These are phyloP conservation scores for Eremophila alpestris DNA, from an alignment of 2,797 vertebrate genomes.

Conservation along the genomic window DNA sequence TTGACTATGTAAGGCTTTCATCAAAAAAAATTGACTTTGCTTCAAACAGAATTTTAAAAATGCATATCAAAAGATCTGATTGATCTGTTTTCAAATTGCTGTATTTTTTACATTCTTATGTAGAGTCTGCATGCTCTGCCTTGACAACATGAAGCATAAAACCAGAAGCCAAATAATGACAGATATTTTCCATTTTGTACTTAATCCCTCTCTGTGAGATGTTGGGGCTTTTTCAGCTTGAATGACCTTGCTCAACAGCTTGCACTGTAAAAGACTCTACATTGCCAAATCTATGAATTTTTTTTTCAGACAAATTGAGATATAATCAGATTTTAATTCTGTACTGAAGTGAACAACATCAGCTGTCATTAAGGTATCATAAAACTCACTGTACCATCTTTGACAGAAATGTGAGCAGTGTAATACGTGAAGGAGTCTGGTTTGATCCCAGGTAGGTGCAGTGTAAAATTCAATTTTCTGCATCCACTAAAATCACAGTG, in stretches of 20 bases:
- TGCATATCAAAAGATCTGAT: slow-evolving; percentile 17
- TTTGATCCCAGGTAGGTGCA: neutral
- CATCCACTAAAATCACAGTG: neutral
- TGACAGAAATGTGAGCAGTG: neutral
- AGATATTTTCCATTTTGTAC: neutral
- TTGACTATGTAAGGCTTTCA: neutral
- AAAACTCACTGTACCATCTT: neutral
- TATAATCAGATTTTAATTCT: neutral
- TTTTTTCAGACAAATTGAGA: neutral
- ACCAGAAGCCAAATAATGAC: neutral
- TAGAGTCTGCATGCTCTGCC: neutral
- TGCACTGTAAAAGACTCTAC: neutral
- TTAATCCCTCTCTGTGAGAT: neutral
- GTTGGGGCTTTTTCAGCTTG: neutral
- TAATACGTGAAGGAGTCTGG: neutral
- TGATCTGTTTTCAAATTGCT: slow-evolving; percentile 27
- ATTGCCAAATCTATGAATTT: neutral
- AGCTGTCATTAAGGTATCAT: neutral
- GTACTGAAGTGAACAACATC: neutral
- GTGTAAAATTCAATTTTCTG: neutral
- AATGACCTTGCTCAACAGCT: neutral
- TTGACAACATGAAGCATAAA: neutral
- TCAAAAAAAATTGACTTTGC: neutral
- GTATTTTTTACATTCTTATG: neutral
- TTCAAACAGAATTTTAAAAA: slow-evolving; percentile 53